phyloP scores from a whole-genome alignment of 2,113 vertebrate genomes.

The Propithecus coquereli region DNA sequence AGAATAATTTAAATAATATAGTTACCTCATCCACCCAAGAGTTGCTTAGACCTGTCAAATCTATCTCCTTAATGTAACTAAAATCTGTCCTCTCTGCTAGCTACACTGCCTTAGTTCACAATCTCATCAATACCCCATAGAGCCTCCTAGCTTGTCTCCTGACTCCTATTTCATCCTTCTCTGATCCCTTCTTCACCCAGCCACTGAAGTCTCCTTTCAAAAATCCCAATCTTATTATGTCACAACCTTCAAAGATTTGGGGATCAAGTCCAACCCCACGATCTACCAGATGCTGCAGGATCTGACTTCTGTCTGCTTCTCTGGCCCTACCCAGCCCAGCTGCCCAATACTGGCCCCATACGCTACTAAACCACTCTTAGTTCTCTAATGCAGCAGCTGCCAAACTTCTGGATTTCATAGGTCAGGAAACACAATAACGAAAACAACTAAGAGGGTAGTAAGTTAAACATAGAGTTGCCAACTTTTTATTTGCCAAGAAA shows the following conservation, averaged over 20 bases:
- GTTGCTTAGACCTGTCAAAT: background rate
- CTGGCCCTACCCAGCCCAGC: background rate
- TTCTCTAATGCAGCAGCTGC: background rate
- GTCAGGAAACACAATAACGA: background rate
- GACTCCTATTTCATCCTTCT: background rate
- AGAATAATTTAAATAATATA: conserved; percentile 34
- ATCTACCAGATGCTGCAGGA: background rate
- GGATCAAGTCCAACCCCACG: background rate
- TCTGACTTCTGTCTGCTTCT: background rate
- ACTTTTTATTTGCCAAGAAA: background rate
- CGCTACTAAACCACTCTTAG: background rate
- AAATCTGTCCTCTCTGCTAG: background rate
- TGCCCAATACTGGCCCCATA: background rate
- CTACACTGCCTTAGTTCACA: background rate
- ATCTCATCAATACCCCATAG: background rate
- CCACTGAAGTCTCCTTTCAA: background rate
- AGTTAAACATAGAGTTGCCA: background rate
- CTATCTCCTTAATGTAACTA: background rate
- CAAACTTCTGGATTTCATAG: background rate
- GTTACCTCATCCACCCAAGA: background rate
- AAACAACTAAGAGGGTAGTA: background rate
- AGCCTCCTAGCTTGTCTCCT: background rate
- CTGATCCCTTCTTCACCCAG: background rate
- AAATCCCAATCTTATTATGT: background rate
- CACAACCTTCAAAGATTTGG: background rate